Conservation (phyloP, 2,888 invertebrate species). For the Lepetodrilus schrolli region DNA sequence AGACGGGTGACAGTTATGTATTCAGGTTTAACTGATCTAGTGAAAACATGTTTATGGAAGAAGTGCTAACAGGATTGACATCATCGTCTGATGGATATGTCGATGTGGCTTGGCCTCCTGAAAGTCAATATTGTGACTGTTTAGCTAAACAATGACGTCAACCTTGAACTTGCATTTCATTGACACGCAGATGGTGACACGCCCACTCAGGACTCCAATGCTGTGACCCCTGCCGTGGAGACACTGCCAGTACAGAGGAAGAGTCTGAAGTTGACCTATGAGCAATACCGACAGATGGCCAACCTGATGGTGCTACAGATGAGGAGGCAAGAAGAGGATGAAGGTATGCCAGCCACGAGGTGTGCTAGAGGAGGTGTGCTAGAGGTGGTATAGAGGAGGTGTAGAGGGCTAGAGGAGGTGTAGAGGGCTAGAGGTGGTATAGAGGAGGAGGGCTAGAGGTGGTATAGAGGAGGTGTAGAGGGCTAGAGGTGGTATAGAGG, state of each 20-base stretch:
- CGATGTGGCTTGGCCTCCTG: too few relatives aligned
- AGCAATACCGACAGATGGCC: conserved; percentile 93
- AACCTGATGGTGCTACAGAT: conserved; percentile 93
- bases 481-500: conserved; percentile 91
- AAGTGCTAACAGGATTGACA: too few relatives aligned
- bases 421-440: background rate
- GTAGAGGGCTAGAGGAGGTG: background rate
- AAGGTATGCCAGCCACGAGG: conserved; percentile 45
- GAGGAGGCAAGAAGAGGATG: conserved; percentile 85
- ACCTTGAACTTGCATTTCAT: too few relatives aligned
- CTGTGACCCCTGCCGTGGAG: conserved; percentile 34
- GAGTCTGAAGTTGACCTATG: conserved; percentile 83
- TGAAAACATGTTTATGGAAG: too few relatives aligned
- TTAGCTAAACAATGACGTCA: too few relatives aligned
- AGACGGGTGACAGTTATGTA: too few relatives aligned
- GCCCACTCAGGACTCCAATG: too few relatives aligned
- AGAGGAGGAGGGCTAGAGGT: background rate
- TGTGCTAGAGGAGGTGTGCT: background rate
- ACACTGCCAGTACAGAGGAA: conserved; percentile 51
- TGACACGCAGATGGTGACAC: too few relatives aligned
- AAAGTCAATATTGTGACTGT: too few relatives aligned
- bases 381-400: background rate
- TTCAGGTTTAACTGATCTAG: too few relatives aligned
- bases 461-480: background rate
- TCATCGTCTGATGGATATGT: too few relatives aligned